Percentiles rank a stretch among this genome's conserved stretches.
Conservation (phyloP, 2,888 invertebrate genomes). For the Agrochola macilenta region DNA sequence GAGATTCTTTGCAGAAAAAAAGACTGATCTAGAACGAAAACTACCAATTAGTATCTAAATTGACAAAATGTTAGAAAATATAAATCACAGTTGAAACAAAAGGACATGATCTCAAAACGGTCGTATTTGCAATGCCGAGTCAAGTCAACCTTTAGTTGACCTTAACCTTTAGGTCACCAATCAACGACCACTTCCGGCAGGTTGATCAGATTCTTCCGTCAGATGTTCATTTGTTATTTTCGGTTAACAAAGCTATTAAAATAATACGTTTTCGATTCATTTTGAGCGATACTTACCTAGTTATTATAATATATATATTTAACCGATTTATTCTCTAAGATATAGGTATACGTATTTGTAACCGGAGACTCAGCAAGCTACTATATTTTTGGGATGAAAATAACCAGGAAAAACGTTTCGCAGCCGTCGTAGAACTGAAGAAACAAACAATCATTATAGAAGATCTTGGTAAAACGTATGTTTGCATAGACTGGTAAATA, state of each 20-base stretch:
- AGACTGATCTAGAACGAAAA: too few relatives aligned
- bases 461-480: neutral
- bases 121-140: slow-evolving; percentile 21
- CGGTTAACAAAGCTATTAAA: neutral
- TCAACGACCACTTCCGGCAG: slow-evolving; percentile 5
- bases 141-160: slow-evolving; percentile 8
- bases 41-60: too few relatives aligned
- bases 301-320: neutral
- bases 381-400: neutral
- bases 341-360: neutral
- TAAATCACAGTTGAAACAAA: slow-evolving; percentile 1
- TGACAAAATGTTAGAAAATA: neutral
- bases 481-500: neutral
- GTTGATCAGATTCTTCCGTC: neutral
- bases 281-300: neutral
- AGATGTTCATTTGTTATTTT: slow-evolving; percentile 4
- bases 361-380: neutral
- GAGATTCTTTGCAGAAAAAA: too few relatives aligned
- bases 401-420: neutral
- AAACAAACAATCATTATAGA: neutral
- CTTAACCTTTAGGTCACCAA: slow-evolving; percentile 13
- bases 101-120: neutral
- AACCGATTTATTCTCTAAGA: neutral
- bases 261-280: neutral
- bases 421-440: neutral